A percentile compares a stretch with the other conserved stretches of the same genome.
These are phyloP conservation scores for Trimorus sp. DNA, from an alignment of 2,888 invertebrate genomes.

Conservation along the genomic window DNA sequence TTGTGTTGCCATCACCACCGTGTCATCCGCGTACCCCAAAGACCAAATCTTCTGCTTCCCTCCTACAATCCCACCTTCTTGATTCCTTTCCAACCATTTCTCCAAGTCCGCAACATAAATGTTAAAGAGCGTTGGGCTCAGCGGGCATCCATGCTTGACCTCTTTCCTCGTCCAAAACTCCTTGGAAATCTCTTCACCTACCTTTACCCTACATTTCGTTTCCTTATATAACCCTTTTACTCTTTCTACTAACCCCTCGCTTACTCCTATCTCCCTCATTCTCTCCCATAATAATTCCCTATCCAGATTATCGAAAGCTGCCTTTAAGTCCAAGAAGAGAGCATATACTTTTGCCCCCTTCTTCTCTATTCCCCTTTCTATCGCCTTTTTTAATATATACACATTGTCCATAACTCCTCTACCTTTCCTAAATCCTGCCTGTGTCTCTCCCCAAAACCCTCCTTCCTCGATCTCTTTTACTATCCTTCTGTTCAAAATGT, in stretches of 20 bases:
- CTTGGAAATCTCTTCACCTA: not conserved
- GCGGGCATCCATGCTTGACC: conserved; percentile 75
- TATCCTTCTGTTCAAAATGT: too few relatives aligned
- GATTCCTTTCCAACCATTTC: not conserved
- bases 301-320: too few relatives aligned
- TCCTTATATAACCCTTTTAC: not conserved
- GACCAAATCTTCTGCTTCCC: conserved; percentile 11
- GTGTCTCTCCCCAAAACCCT: too few relatives aligned
- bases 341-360: conserved; percentile 10
- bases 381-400: too few relatives aligned
- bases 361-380: not conserved
- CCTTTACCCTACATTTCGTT: conserved; percentile 12
- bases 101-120: conserved; percentile 56
- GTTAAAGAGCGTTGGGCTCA: conserved; percentile 76
- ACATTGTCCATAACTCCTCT: too few relatives aligned
- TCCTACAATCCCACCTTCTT: conserved; percentile 4
- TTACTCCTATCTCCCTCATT: not conserved
- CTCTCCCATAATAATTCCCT: conserved; percentile 12
- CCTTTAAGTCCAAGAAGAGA: not conserved
- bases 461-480: too few relatives aligned
- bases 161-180: conserved; percentile 57
- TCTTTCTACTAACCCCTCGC: not conserved
- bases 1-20: conserved; percentile 2
- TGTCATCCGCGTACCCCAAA: conserved; percentile 26
- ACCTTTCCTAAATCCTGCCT: too few relatives aligned